Base-by-base conservation (phyloP, 2,888 invertebrate genomes). In the Netelia virgata region DNA sequence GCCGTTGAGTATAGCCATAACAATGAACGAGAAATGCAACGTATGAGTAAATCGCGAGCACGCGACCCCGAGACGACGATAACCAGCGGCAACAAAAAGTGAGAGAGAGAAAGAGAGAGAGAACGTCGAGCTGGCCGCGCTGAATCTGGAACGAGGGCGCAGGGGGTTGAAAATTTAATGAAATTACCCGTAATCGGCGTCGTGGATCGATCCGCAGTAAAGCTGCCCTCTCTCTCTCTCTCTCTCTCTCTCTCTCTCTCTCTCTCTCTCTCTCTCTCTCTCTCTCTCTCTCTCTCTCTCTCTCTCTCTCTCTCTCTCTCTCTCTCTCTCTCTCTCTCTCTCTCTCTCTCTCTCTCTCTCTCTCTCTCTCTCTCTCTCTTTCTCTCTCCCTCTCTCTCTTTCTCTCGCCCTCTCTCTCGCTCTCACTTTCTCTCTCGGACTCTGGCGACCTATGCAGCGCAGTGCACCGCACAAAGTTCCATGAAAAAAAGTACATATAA, bases 131-230 rank as follows among this genome's bases (percentile, higher is more conserved):
- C 77, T 72, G 64, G 74, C 50, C 69, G 72, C 81, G 61, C 64
- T 82, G 85, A 85, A 85, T 84, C 83, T 86, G 84, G 83, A 83
- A 86, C 84, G 84, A 86, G 86, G 86, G 81, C 81, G 83, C 73
- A 85, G 84, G 75, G 81, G 86, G 85, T 84, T 88, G 85, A 87
- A 88, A 88, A 87, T 87, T 88, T 87, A 87, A 88, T 87, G 87
- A 87, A 88, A 87, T 88, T 87, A 87, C 83, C 82, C 81, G 75
- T 83, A 84, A 86, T 85, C 86, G 83, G 83, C 80, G 83, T 82
- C 73, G 80, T 82, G 74, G 85, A 87, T 87, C 87, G 86, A 86
- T 88, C 85, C 79, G 80, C 83, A 70, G 82, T 77, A 86, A 86
- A 87, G 84, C 86, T 78, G 55, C 57, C 77, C 43, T 36, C 47